Percentiles rank a stretch among this genome's conserved stretches.
Conservation (phyloP, 2,888 invertebrate species). For the Caenorhabditis wallacei region DNA sequence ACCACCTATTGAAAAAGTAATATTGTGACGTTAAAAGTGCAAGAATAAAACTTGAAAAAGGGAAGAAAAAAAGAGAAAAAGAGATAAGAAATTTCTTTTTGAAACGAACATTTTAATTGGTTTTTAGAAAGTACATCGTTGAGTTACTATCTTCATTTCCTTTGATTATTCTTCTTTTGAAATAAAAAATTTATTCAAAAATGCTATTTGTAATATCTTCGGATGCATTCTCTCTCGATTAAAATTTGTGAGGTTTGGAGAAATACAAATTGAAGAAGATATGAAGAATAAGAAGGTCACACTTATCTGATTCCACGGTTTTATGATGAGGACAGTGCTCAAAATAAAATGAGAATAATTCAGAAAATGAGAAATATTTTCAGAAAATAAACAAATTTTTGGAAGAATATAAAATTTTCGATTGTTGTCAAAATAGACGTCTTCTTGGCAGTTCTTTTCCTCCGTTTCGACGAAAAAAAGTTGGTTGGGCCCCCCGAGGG, state of each 20-base stretch:
- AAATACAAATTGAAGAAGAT: not conserved
- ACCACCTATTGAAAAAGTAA: conserved; percentile 28
- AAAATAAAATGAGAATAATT: not conserved
- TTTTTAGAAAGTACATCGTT: not conserved
- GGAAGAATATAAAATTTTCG: conserved; percentile 6
- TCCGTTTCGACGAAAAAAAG: conserved; percentile 16
- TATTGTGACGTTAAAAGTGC: conserved; percentile 10
- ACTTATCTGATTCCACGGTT: too few species aligned
- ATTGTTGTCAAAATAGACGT: conserved; percentile 8
- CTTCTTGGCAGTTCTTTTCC: conserved; percentile 30
- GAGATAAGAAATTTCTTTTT: not conserved
- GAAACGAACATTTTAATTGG: not conserved
- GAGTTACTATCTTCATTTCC: too few species aligned
- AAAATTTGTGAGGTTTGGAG: not conserved
- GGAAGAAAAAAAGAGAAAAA: not conserved
- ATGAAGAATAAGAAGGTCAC: not conserved
- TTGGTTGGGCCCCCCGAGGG: conserved; percentile 30
- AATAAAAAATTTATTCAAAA: too few species aligned
- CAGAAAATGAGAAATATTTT: too few species aligned
- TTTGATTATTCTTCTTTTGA: too few species aligned
- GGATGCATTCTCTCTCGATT: too few species aligned
- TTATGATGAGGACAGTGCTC: too few species aligned
- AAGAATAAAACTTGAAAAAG: not conserved
- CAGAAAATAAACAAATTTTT: not conserved
- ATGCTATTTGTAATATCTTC: too few species aligned